These are phyloP conservation scores for Hybognathus amarus DNA, from an alignment of 2,797 vertebrate species.

Conservation along the genomic window DNA sequence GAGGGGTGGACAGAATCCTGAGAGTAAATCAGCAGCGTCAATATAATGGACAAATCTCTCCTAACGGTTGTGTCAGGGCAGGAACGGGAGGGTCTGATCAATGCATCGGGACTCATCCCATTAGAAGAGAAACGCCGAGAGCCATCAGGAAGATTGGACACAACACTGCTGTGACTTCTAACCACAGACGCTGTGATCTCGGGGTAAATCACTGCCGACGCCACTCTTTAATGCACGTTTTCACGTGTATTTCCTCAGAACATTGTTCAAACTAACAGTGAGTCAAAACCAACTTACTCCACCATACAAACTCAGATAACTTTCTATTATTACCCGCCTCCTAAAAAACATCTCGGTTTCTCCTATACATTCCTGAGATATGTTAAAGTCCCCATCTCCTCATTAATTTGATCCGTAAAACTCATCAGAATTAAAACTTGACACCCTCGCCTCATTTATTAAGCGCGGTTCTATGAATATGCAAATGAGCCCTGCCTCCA, in stretches of 20 bases:
- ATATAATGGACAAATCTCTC: conserved; percentile 69
- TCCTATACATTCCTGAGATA: background rate
- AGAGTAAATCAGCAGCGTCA: conserved; percentile 56
- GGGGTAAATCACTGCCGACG: background rate
- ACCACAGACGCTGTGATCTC: background rate
- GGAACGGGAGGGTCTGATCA: conserved; percentile 73
- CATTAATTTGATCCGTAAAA: too few relatives aligned
- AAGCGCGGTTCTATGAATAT: too few relatives aligned
- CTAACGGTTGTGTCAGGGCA: conserved; percentile 62
- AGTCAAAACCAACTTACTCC: background rate
- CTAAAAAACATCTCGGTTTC: background rate
- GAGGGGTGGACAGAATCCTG: conserved; percentile 8
- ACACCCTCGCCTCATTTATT: too few relatives aligned
- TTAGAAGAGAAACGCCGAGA: background rate
- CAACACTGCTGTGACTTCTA: background rate
- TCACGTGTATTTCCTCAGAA: background rate
- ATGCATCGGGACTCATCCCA: conserved; percentile 48
- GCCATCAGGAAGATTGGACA: conserved; percentile 43
- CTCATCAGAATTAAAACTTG: too few relatives aligned
- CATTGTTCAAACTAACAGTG: background rate
- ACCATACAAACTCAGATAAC: background rate
- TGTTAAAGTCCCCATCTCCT: too few relatives aligned
- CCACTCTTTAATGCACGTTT: background rate
- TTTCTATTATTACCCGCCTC: background rate
- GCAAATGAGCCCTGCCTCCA: too few relatives aligned